These are phyloP conservation scores for Caprella mutica DNA, from an alignment of 2,888 invertebrate genomes.

Conservation along the genomic window DNA sequence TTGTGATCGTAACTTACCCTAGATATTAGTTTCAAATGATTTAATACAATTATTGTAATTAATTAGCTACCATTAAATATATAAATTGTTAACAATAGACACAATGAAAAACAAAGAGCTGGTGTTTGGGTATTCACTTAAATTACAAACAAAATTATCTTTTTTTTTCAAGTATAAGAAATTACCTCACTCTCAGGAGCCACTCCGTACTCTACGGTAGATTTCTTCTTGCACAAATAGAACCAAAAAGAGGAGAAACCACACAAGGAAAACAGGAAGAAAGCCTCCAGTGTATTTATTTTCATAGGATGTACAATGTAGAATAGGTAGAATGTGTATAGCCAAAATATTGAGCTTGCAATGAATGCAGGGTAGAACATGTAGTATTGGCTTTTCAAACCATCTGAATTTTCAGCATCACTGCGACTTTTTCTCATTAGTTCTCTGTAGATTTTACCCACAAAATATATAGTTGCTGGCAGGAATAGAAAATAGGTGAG, in stretches of 20 bases:
- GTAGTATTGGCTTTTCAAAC: conserved; percentile 5
- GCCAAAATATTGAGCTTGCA: conserved; percentile 5
- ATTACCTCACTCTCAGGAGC: conserved; percentile 7
- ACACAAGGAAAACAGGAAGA: conserved; percentile 13
- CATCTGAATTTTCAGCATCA: not conserved
- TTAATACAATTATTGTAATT: too few relatives aligned
- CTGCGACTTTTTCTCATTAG: conserved; percentile 17
- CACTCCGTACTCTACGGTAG: conserved; percentile 21
- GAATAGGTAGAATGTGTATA: conserved; percentile 23
- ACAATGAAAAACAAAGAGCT: too few relatives aligned
- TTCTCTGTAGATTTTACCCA: conserved; percentile 15
- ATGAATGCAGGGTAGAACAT: conserved; percentile 23
- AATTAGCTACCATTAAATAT: too few relatives aligned
- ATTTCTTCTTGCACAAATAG: conserved; percentile 17
- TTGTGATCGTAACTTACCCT: too few relatives aligned
- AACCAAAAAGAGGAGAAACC: conserved; percentile 16
- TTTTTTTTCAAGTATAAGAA: too few relatives aligned
- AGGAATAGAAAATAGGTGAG: conserved; percentile 19
- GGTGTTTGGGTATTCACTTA: too few relatives aligned
- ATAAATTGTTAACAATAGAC: too few relatives aligned
- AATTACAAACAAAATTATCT: too few relatives aligned
- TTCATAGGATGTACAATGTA: conserved; percentile 20
- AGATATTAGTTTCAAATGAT: too few relatives aligned
- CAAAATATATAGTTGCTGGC: too few relatives aligned
- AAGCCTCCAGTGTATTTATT: conserved; percentile 21